phyloP scores from a whole-genome alignment of 1,140 invertebrate species.

The Drosophila kepulauana region DNA sequence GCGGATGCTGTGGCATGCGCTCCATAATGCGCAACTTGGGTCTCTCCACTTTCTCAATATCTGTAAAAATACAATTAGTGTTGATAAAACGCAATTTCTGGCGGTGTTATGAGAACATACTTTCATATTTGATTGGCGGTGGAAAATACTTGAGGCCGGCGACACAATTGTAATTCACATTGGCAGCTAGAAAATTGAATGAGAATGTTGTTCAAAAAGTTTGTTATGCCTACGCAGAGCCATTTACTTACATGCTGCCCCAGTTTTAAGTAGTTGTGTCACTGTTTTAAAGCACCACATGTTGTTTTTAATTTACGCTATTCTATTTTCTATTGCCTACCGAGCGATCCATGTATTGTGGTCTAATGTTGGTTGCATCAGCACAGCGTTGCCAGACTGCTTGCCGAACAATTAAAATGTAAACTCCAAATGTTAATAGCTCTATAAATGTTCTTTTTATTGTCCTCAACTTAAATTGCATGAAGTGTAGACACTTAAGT shows the following conservation, averaged over 20 bases:
- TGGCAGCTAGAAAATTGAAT: slow-evolving; percentile 43
- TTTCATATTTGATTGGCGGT: slow-evolving; percentile 87
- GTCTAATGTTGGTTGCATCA: slow-evolving; percentile 53
- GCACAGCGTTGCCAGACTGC: slow-evolving; percentile 40
- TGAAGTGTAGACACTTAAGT: not conserved
- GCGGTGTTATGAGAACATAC: slow-evolving; percentile 82
- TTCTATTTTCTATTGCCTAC: slow-evolving; percentile 12
- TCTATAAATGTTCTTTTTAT: not conserved
- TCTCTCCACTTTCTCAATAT: slow-evolving; percentile 90
- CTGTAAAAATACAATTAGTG: slow-evolving; percentile 82
- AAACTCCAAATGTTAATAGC: no score
- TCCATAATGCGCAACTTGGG: slow-evolving; percentile 89
- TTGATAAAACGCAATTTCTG: not conserved
- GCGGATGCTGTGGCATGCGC: slow-evolving; percentile 90
- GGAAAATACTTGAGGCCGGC: slow-evolving; percentile 88
- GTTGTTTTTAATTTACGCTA: slow-evolving; percentile 16
- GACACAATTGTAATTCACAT: slow-evolving; percentile 50
- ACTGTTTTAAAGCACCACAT: slow-evolving; percentile 62
- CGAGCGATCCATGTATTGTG: slow-evolving; percentile 18
- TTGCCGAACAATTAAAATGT: not conserved
- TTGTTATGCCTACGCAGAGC: not conserved
- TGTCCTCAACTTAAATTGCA: not conserved
- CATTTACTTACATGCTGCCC: slow-evolving; percentile 37
- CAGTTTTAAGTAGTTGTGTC: slow-evolving; percentile 57
- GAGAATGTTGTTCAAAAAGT: not conserved